Base-by-base conservation (phyloP, 92 coral and sea anemone species). In the Epizoanthus ramosus region DNA sequence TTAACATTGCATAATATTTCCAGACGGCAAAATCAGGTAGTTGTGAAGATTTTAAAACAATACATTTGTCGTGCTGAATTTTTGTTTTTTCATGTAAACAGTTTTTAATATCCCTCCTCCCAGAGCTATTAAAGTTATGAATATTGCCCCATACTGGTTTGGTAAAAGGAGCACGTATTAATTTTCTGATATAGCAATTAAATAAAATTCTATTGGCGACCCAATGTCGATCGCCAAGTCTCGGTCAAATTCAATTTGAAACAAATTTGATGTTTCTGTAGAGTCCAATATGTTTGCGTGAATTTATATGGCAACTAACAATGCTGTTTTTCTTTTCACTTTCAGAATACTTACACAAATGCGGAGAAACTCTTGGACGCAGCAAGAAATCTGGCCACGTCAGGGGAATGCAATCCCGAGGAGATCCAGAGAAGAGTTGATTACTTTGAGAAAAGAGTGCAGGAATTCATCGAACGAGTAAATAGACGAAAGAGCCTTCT, bases 261-360 rank as follows among this genome's bases (percentile, higher is more conserved):
- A 50, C 58, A 43, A 76, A 76, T 60, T 57, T 39, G 61, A 15
- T 65, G 59, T 77, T 77, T 72, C 57, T 13, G n/a, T 73, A 61
- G 15, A 66, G 21, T 65, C 28, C 31, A 6, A 39, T 50, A 13
- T 66, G 37, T 57, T 80, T 80, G 85, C 74, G 76, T 70, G 63
- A 50, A 19, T 50, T 68, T 80, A 53, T 4, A 6, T 52, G 47
- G 28, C 18, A 53, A 80, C 76, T 67, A 1, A 28, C 63, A 67
- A n/a, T 73, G 59, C 45, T 22, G 74, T 17, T 37, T 63, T 79
- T 56, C 53, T 79, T 82, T 85, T 61, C 88, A 97, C 73, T 82
- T 85, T 61, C 88, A 97, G 99, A 97, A 97, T 84, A 97, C 99
- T 61, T 97, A 97, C 89, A 97, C 99, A 39, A 97, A 97, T 87